These are phyloP conservation scores for Python bivittatus DNA, from an alignment of 2,113 vertebrate genomes.

Conservation along the genomic window DNA sequence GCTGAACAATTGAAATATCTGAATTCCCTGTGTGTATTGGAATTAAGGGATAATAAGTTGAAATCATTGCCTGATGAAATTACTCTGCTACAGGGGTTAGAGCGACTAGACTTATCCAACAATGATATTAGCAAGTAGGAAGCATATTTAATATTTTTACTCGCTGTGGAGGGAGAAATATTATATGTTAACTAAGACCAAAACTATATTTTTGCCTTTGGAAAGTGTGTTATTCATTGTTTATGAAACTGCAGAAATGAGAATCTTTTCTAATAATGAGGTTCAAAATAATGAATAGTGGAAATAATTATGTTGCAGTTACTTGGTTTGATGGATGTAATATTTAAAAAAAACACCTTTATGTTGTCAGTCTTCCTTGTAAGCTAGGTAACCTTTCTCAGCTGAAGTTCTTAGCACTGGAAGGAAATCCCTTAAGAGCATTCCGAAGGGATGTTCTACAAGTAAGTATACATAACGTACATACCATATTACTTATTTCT, in stretches of 20 bases:
- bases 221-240: neutral
- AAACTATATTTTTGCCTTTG: neutral
- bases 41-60: slow-evolving; percentile 95
- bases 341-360: slow-evolving; percentile 28
- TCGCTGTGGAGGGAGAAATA: slow-evolving; percentile 14
- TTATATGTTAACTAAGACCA: neutral
- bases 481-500: neutral
- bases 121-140: slow-evolving; percentile 91
- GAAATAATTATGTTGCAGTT: neutral
- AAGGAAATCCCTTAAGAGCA: slow-evolving; percentile 91
- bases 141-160: neutral
- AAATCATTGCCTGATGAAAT: slow-evolving; percentile 86
- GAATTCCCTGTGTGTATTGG: slow-evolving; percentile 82
- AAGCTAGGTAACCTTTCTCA: slow-evolving; percentile 85
- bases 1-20: slow-evolving; percentile 82
- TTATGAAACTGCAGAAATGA: neutral
- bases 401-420: slow-evolving; percentile 86
- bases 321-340: neutral
- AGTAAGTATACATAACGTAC: slow-evolving; percentile 70
- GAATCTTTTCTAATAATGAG: neutral
- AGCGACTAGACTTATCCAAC: slow-evolving; percentile 91
- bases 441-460: slow-evolving; percentile 90
- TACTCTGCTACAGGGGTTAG: slow-evolving; percentile 79
- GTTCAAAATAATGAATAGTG: neutral
- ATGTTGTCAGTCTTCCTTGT: slow-evolving; percentile 83